Evolutionary conservation across 2,888 invertebrate species (phyloP).

Genomic region (Cryptophagus acutangulus): DNA sequence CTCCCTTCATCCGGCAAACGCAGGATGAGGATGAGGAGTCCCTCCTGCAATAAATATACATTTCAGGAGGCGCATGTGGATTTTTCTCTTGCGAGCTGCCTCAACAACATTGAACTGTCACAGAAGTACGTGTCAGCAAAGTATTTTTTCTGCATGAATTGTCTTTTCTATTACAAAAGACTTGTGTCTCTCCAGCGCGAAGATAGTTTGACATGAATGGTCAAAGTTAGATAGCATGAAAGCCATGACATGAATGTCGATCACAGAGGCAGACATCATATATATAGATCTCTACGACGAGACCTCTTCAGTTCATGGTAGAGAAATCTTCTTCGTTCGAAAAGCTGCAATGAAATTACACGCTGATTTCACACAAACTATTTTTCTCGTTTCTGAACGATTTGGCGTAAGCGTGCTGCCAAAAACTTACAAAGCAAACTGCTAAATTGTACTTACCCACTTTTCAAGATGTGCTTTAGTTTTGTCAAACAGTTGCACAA

Average conservation of each 20-base stretch:
- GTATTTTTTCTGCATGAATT: slow-evolving; percentile 33
- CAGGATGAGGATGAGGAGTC: too few species aligned
- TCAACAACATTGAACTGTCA: slow-evolving; percentile 16
- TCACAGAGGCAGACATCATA: slow-evolving; percentile 18
- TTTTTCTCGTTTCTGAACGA: slow-evolving; percentile 30
- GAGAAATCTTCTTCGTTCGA: slow-evolving; percentile 20
- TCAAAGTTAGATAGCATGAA: slow-evolving; percentile 36
- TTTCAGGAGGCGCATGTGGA: too few species aligned
- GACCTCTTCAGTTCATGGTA: slow-evolving; percentile 14
- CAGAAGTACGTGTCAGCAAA: slow-evolving; percentile 17
- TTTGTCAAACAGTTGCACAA: too few species aligned
- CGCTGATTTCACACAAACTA: slow-evolving; percentile 30
- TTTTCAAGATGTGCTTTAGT: too few species aligned
- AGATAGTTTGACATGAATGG: slow-evolving; percentile 35
- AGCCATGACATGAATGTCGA: slow-evolving; percentile 32
- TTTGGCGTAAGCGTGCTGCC: too few species aligned
- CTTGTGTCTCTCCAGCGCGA: slow-evolving; percentile 20
- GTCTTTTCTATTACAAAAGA: slow-evolving; percentile 33
- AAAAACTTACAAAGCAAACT: too few species aligned
- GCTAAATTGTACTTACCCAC: too few species aligned
- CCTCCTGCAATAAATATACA: too few species aligned
- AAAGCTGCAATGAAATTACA: slow-evolving; percentile 28
- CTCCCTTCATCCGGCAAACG: too few species aligned
- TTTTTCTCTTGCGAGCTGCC: too few species aligned
- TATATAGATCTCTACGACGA: slow-evolving; percentile 4